Evolutionary conservation across 2,797 vertebrate genomes (phyloP).

Genomic region (Buphagus erythrorhynchus): DNA sequence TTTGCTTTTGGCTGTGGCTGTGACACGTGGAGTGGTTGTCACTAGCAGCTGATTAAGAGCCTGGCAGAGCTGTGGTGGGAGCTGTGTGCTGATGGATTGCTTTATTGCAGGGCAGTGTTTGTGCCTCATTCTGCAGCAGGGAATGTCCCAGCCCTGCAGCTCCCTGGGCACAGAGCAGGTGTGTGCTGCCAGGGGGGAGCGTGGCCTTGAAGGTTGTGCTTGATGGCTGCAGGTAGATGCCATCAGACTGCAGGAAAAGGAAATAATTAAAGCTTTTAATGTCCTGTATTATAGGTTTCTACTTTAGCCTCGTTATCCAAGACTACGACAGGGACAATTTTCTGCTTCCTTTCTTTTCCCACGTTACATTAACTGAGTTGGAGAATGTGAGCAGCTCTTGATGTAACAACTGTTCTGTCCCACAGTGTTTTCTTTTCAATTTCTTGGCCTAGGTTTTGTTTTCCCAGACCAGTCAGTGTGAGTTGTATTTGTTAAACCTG

Average conservation of each 20-base stretch:
- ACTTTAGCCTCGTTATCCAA: background rate
- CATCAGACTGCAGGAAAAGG: background rate
- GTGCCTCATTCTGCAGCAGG: fast-evolving
- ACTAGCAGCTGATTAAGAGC: background rate
- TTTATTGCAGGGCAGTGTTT: fast-evolving
- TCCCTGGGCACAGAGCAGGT: fast-evolving
- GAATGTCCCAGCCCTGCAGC: background rate
- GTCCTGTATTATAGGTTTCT: background rate
- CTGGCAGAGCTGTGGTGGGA: background rate
- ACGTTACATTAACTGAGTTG: fast-evolving
- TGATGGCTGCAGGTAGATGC: background rate
- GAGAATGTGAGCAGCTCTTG: background rate
- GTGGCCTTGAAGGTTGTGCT: background rate
- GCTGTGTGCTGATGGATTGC: background rate
- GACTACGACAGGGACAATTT: background rate
- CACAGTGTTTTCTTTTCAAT: background rate
- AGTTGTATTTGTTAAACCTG: background rate
- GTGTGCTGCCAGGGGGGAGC: background rate
- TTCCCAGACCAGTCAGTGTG: background rate
- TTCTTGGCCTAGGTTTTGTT: background rate
- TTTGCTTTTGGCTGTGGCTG: background rate
- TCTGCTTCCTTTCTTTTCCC: background rate
- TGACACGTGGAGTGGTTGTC: background rate
- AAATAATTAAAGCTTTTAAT: slow-evolving; percentile 40
- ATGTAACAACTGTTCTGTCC: background rate